These are phyloP conservation scores for Macrotrachela quadricornifera DNA, from an alignment of 1,140 invertebrate species.

Conservation along the genomic window DNA sequence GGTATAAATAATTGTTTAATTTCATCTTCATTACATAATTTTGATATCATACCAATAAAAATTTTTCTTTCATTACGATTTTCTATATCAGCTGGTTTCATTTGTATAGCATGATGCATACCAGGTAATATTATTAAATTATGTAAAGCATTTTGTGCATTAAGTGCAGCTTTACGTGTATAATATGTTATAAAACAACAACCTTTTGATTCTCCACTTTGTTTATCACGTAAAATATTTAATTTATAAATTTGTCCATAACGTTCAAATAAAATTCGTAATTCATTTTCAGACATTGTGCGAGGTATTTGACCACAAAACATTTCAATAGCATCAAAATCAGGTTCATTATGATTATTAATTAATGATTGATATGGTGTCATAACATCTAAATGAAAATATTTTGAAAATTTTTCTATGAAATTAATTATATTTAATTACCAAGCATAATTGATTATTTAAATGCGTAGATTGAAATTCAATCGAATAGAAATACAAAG, in stretches of 20 bases:
- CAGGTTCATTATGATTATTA: slow-evolving; percentile 29
- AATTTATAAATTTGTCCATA: slow-evolving; percentile 87
- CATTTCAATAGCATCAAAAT: slow-evolving; percentile 98
- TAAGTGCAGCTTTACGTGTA: slow-evolving; percentile 80
- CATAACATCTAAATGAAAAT: no score
- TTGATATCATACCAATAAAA: slow-evolving; percentile 7
- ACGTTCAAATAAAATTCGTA: slow-evolving; percentile 82
- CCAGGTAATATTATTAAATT: slow-evolving; percentile 61
- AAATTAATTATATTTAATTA: no score
- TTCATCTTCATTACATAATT: not conserved
- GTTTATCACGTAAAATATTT: slow-evolving; percentile 86
- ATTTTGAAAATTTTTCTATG: no score
- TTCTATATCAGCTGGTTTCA: slow-evolving; percentile 98
- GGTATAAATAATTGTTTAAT: not conserved
- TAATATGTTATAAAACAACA: slow-evolving; percentile 99
- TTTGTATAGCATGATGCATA: slow-evolving; percentile 97
- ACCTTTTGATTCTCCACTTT: slow-evolving; percentile 80
- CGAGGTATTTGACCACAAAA: slow-evolving; percentile 81
- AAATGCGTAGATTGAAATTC: no score
- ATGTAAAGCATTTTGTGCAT: slow-evolving; percentile 92
- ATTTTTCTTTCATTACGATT: slow-evolving; percentile 54
- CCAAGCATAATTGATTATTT: no score
- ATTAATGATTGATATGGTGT: no score
- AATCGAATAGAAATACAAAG: no score
- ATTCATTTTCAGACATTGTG: slow-evolving; percentile 83